Percentiles rank a stretch among this genome's conserved stretches.
Evolutionary conservation across 2,113 vertebrate genomes (phyloP).

Genomic region (Isichthys henryi): DNA sequence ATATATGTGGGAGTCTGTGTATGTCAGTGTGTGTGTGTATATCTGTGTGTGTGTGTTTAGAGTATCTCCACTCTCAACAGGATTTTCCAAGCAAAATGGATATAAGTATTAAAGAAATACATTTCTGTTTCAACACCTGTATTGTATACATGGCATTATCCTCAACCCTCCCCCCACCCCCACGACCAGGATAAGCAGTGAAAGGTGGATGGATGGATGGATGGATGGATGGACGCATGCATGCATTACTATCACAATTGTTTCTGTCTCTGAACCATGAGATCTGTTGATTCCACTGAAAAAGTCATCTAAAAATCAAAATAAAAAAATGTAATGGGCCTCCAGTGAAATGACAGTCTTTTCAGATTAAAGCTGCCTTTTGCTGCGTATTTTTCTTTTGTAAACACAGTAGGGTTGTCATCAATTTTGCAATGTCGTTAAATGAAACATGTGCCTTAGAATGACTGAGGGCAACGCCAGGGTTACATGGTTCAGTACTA

Average conservation of each 20-base stretch:
- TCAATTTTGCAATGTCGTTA: background rate
- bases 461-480: background rate
- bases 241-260: background rate
- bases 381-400: background rate
- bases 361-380: background rate
- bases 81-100: background rate
- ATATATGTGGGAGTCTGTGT: no score
- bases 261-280: background rate
- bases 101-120: background rate
- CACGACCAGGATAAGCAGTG: background rate
- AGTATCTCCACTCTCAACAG: background rate
- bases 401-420: background rate
- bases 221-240: background rate
- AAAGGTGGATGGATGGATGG: background rate
- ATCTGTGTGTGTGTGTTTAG: background rate
- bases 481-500: background rate
- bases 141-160: background rate
- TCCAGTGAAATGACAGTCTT: background rate
- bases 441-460: background rate
- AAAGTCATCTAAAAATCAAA: background rate
- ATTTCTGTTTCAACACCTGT: background rate
- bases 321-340: background rate
- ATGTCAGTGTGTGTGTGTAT: background rate
- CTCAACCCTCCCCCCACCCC: background rate
- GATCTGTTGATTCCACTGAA: background rate